Percentiles rank a stretch among this genome's conserved stretches.
phyloP scores from a whole-genome alignment of 2,113 vertebrate genomes.

The Benitochromis conjunctus region DNA sequence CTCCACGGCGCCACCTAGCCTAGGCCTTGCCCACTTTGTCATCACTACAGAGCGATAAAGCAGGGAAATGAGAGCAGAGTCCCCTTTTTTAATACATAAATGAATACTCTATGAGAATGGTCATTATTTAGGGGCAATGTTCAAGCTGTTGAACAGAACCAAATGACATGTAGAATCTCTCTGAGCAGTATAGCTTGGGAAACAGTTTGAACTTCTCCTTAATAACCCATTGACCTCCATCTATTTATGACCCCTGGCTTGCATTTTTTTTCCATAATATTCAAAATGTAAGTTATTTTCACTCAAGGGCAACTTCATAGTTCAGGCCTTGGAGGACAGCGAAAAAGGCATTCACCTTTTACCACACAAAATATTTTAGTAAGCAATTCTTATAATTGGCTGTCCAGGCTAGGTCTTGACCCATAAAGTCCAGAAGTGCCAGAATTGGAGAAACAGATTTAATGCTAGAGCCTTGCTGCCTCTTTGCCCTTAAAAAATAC shows the following conservation, averaged over 20 bases:
- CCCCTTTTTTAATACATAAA: slow-evolving; percentile 78
- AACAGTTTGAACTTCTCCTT: slow-evolving; percentile 61
- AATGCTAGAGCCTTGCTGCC: slow-evolving; percentile 67
- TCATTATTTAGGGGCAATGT: slow-evolving; percentile 74
- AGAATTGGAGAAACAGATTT: slow-evolving; percentile 74
- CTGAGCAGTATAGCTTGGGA: slow-evolving; percentile 16
- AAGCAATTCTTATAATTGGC: slow-evolving; percentile 79
- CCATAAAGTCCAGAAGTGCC: slow-evolving; percentile 75
- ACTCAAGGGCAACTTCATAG: slow-evolving; percentile 71
- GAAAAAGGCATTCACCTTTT: slow-evolving; percentile 72
- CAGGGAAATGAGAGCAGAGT: slow-evolving; percentile 72
- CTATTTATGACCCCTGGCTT: slow-evolving; percentile 65
- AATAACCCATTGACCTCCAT: slow-evolving; percentile 71
- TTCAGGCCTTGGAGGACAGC: slow-evolving; percentile 58
- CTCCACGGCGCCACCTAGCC: slow-evolving; percentile 78
- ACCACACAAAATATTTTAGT: slow-evolving; percentile 76
- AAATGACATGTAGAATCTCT: slow-evolving; percentile 61
- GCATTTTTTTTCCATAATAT: slow-evolving; percentile 58
- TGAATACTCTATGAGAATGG: slow-evolving; percentile 77
- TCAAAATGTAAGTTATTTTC: slow-evolving; percentile 75
- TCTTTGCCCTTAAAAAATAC: slow-evolving; percentile 75
- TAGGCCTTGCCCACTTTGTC: slow-evolving; percentile 73
- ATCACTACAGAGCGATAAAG: slow-evolving; percentile 75
- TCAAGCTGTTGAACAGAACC: slow-evolving; percentile 49
- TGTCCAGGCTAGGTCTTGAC: slow-evolving; percentile 70